Evolutionary conservation across 2,797 vertebrate species (phyloP).

Genomic region (Brotula barbata): DNA sequence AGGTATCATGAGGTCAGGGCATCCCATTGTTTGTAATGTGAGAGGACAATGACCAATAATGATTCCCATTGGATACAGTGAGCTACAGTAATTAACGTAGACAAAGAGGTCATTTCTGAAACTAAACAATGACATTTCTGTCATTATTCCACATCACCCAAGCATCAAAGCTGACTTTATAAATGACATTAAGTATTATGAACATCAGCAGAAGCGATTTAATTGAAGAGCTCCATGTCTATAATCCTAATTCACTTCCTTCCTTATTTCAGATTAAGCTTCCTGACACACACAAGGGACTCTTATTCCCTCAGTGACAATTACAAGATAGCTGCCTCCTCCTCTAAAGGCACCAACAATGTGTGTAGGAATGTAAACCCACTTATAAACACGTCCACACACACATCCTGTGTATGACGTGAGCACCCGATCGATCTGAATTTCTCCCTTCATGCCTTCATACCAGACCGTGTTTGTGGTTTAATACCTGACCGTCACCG

Average conservation of each 20-base stretch:
- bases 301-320: neutral
- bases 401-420: neutral
- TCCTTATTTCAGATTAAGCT: neutral
- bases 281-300: neutral
- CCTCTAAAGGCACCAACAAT: constrained; percentile 3
- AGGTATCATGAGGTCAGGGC: constrained; percentile 43
- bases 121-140: no score
- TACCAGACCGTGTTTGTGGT: neutral
- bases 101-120: no score
- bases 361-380: constrained; percentile 5
- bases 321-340: constrained; percentile 12
- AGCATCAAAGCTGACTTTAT: no score
- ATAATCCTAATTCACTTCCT: neutral
- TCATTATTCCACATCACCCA: no score
- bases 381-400: constrained; percentile 9
- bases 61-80: no score
- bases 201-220: no score
- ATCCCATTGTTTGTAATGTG: constrained; percentile 37
- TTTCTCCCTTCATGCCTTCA: neutral
- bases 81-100: no score
- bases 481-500: neutral
- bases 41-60: constrained; percentile 29
- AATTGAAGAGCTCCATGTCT: neutral
- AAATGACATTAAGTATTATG: no score
- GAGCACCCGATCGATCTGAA: neutral